phyloP scores from a whole-genome alignment of 2,113 vertebrate species.

The Mesoclemmys tuberculata region DNA sequence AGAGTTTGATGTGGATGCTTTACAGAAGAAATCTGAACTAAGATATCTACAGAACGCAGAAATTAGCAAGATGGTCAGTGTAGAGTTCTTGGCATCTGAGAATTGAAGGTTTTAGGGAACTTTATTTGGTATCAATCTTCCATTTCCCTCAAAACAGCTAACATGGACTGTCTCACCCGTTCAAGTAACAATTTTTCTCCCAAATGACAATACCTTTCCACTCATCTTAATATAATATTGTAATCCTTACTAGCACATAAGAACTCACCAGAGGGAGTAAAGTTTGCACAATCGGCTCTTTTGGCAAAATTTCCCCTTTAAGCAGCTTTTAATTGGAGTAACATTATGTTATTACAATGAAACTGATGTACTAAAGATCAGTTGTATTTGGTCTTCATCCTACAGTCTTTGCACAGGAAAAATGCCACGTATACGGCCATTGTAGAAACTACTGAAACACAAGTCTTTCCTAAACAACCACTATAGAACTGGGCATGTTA shows the following conservation, averaged over 20 bases:
- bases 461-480: not conserved
- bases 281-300: not conserved
- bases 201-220: not conserved
- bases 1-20: not conserved
- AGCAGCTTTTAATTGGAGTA: not conserved
- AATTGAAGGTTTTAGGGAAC: not conserved
- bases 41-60: not conserved
- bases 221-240: not conserved
- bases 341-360: not conserved
- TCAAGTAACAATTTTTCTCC: not conserved
- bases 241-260: not conserved
- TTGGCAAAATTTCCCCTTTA: not conserved
- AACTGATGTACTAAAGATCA: not conserved
- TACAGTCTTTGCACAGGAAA: not conserved
- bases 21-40: not conserved
- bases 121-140: not conserved
- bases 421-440: not conserved
- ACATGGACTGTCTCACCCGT: not conserved
- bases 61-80: not conserved
- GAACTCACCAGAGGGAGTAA: not conserved
- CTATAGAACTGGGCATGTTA: not conserved
- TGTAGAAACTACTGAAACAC: not conserved
- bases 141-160: not conserved
- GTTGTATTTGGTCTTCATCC: not conserved
- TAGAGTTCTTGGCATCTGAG: not conserved